Base-by-base conservation (phyloP, 2,888 invertebrate species). In the Celastrina argiolus region DNA sequence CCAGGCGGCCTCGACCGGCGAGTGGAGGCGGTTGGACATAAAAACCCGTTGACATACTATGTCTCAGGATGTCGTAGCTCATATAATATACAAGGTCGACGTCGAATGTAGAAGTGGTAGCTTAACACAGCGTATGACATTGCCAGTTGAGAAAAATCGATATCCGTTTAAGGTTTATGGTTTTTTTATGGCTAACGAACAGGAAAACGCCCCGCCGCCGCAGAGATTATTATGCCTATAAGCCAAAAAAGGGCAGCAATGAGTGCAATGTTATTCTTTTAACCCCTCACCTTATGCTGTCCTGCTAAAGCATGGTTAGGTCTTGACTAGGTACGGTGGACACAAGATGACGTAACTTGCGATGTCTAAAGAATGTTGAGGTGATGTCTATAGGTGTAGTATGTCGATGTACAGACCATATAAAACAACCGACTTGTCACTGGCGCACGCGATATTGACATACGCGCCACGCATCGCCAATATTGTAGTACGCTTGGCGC, bases 391-490 rank as follows among this genome's bases (percentile, higher is more conserved):
- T 26, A 22, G 12, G 5, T 51, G 18, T 26, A 14, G 51, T 26
- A 51, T 51, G 51, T 51, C 51, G 12, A 22, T 26, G 51, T 16
- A 10, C 4, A 12, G 51, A 51, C 51, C 51, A 22, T 51, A 51
- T 51, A 51, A 51, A 51, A 51, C 51, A 51, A 51, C 12, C 51
- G 26, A 26, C 51, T 51, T 12, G 26, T 51, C 36, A 51, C 51
- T 51, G 51, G 51, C 51, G 1, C 51, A 51, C 51, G 51, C 51
- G 22, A 51, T 51, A 51, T 51, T 51, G 51, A 51, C 51, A 51
- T 51, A 45, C 45, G 12, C 51, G 22, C 51, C 22, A 51, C 51
- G 51, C 51, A 22, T 51, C 51, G 51, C 12, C 51, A 26, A 51
- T 51, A 51, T 51, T 51, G 22, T 51, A 51, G 22, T 8, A 22